Percentiles rank a stretch among this genome's conserved stretches.
These are phyloP conservation scores for Poeciliopsis paucimaculata DNA, from an alignment of 2,797 vertebrate genomes.

Conservation along the genomic window DNA sequence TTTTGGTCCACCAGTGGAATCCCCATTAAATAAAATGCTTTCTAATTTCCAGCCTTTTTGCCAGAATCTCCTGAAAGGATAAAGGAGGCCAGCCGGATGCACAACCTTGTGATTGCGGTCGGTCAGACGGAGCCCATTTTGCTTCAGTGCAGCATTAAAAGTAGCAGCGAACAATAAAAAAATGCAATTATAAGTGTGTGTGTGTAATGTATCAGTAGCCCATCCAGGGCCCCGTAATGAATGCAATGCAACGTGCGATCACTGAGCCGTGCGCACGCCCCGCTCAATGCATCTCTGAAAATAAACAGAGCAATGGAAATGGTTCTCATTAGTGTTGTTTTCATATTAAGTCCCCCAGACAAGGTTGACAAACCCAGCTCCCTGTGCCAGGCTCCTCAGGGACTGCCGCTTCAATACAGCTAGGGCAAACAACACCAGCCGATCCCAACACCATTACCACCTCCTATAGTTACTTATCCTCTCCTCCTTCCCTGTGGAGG, in stretches of 20 bases:
- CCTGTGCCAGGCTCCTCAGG: conserved; percentile 74
- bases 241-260: conserved; percentile 81
- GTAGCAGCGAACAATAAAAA: conserved; percentile 73
- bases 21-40: conserved; percentile 25
- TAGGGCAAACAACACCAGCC: conserved; percentile 78
- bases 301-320: conserved; percentile 83
- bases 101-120: conserved; percentile 59
- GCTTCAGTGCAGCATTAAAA: conserved; percentile 72
- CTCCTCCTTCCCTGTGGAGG: conserved; percentile 63
- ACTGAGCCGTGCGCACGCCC: conserved; percentile 76
- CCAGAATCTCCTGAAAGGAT: conserved; percentile 35
- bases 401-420: conserved; percentile 76
- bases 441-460: conserved; percentile 77
- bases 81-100: conserved; percentile 54
- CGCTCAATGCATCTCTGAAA: conserved; percentile 77
- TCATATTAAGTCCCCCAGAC: conserved; percentile 82
- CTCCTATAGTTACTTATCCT: conserved; percentile 76
- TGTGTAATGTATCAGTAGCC: conserved; percentile 79
- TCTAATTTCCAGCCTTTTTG: conserved; percentile 48
- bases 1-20: conserved; percentile 15
- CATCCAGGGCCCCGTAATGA: conserved; percentile 81
- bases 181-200: conserved; percentile 80
- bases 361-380: conserved; percentile 81
- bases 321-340: conserved; percentile 84
- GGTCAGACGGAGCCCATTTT: conserved; percentile 73